phyloP scores from a whole-genome alignment of 2,797 vertebrate genomes.

The Gadopsis marmoratus region DNA sequence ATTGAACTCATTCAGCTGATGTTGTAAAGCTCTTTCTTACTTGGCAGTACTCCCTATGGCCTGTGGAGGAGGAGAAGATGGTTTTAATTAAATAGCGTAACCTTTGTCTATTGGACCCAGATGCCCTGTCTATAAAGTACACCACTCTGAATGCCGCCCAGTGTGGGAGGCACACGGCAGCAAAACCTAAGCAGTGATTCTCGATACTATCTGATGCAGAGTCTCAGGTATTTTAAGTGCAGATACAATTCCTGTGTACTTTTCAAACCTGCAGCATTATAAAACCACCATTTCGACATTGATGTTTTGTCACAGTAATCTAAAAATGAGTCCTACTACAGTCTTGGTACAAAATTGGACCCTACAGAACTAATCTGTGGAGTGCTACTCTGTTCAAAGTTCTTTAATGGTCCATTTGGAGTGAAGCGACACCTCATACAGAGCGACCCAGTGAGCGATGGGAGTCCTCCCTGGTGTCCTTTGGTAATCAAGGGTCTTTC shows the following conservation, averaged over 20 bases:
- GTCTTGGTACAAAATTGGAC: background rate
- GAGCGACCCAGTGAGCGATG: conserved; percentile 42
- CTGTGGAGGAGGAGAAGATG: conserved; percentile 61
- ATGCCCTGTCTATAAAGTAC: conserved; percentile 64
- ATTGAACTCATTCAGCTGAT: conserved; percentile 55
- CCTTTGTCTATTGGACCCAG: conserved; percentile 68
- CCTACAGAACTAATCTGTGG: conserved; percentile 1
- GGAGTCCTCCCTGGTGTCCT: conserved; percentile 57
- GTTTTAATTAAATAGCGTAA: conserved; percentile 77
- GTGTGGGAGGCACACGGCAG: conserved; percentile 55
- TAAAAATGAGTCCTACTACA: conserved; percentile 5
- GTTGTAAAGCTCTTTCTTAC: conserved; percentile 36
- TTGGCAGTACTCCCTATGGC: conserved; percentile 63
- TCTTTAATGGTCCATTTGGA: conserved; percentile 23
- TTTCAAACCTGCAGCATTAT: background rate
- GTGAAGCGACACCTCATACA: conserved; percentile 34
- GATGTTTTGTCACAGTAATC: conserved; percentile 4
- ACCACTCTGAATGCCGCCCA: conserved; percentile 48
- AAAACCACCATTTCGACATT: conserved; percentile 4
- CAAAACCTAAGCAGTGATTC: conserved; percentile 1
- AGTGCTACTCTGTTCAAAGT: conserved; percentile 13
- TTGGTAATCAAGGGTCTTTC: conserved; percentile 59
- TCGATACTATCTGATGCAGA: conserved; percentile 4
- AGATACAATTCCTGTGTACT: conserved; percentile 1
- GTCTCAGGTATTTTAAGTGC: conserved; percentile 12